A percentile compares a stretch with the other conserved stretches of the same genome.
Conservation (phyloP, 2,113 vertebrate genomes). For the Brachyhypopomus gauderio region DNA sequence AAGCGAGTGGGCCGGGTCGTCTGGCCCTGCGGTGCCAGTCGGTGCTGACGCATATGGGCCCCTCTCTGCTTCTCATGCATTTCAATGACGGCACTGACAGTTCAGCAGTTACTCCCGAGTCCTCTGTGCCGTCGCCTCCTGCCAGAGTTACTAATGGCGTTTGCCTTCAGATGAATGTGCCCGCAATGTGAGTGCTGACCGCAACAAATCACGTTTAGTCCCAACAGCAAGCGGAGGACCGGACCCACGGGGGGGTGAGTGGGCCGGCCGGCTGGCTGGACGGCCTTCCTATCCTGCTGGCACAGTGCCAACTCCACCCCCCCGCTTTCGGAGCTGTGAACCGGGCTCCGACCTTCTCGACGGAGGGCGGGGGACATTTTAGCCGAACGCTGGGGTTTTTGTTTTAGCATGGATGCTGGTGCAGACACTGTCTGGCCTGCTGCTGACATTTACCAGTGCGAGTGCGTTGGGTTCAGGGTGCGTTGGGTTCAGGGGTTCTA, state of each 20-base stretch:
- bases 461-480: too few species aligned
- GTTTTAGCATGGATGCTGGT: too few species aligned
- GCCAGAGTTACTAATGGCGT: constrained; percentile 38
- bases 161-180: constrained; percentile 23
- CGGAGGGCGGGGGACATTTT: background rate
- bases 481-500: too few species aligned
- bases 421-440: too few species aligned
- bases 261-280: too few species aligned
- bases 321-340: constrained; percentile 41
- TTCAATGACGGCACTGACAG: constrained; percentile 37
- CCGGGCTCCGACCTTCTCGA: background rate
- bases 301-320: background rate
- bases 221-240: constrained; percentile 31
- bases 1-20: background rate
- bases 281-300: background rate
- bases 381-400: too few species aligned
- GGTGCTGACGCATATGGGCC: constrained; percentile 23
- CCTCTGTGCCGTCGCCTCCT: background rate
- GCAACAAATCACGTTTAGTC: constrained; percentile 50
- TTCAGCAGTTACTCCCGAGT: constrained; percentile 10
- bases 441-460: too few species aligned
- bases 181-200: background rate
- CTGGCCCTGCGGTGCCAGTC: background rate
- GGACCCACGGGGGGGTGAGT: too few species aligned
- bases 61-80: constrained; percentile 20